Percentiles rank a stretch among this genome's conserved stretches.
These are phyloP conservation scores for Phrynosoma blainvillii DNA, from an alignment of 2,113 vertebrate genomes.

Conservation along the genomic window DNA sequence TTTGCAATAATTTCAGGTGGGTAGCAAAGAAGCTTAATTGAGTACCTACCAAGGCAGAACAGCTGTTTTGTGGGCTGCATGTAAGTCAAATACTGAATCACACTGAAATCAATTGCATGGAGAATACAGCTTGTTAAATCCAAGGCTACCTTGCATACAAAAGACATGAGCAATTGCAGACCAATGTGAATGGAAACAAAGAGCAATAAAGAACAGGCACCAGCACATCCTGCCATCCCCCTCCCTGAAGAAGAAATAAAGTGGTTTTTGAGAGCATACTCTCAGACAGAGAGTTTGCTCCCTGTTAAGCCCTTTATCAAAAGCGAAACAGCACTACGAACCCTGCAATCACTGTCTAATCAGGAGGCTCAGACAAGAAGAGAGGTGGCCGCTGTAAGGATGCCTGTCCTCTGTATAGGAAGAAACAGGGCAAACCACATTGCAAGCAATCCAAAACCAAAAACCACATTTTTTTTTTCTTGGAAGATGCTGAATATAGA, in stretches of 20 bases:
- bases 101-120: background rate
- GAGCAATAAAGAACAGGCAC: background rate
- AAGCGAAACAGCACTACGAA: background rate
- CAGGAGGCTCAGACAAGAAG: background rate
- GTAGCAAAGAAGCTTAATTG: background rate
- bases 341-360: background rate
- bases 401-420: background rate
- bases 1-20: background rate
- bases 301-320: background rate
- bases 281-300: background rate
- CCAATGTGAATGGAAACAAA: background rate
- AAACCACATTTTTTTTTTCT: background rate
- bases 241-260: background rate
- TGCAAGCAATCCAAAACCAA: background rate
- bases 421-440: background rate
- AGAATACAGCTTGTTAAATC: background rate
- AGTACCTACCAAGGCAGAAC: background rate
- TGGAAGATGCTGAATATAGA: background rate
- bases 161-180: background rate
- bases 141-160: background rate
- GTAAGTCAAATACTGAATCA: background rate
- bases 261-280: background rate
- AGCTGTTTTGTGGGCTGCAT: too few species aligned
- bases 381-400: background rate
- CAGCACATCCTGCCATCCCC: background rate